phyloP scores from a whole-genome alignment of 2,113 vertebrate genomes.

The Microcebus tavaratra region DNA sequence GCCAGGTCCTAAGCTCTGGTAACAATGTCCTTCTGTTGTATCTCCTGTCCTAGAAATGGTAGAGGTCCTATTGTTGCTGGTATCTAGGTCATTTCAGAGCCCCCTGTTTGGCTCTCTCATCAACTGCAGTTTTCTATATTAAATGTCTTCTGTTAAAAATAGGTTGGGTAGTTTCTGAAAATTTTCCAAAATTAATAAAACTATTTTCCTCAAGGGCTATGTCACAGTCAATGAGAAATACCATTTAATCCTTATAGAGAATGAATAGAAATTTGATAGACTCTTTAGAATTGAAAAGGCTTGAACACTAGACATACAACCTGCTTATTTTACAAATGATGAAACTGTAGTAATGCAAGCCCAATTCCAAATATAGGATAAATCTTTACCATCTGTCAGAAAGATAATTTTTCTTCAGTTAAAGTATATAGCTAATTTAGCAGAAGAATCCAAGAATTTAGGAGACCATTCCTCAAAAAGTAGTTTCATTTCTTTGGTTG shows the following conservation, averaged over 20 bases:
- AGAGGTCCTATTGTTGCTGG: not conserved
- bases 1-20: not conserved
- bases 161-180: not conserved
- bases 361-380: not conserved
- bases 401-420: not conserved
- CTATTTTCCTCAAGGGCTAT: not conserved
- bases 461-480: not conserved
- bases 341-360: not conserved
- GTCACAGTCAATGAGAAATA: not conserved
- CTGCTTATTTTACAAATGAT: slow-evolving; percentile 30
- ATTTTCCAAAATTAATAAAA: slow-evolving; percentile 4
- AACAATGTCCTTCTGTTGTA: not conserved
- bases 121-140: not conserved
- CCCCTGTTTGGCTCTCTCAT: not conserved
- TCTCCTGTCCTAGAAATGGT: not conserved
- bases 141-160: not conserved
- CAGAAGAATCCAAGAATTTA: not conserved
- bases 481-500: not conserved
- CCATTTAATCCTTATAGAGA: not conserved
- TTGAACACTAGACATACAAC: not conserved
- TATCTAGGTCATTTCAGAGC: not conserved
- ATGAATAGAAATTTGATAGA: not conserved
- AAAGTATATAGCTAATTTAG: not conserved
- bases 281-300: not conserved
- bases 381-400: not conserved